phyloP scores from a whole-genome alignment of 2,888 invertebrate species.

The Holacanthella duospinosa region DNA sequence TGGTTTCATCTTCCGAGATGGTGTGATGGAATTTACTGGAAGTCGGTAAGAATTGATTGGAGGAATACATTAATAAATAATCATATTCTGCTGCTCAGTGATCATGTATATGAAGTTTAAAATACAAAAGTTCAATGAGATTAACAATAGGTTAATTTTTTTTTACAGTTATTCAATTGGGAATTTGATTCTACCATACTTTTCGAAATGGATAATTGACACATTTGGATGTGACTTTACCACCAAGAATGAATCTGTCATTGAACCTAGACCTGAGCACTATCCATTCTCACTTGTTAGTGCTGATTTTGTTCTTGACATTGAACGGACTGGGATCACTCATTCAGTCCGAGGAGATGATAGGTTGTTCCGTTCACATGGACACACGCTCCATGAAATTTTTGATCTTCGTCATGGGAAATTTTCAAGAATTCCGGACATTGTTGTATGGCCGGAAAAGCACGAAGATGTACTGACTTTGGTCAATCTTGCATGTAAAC shows the following conservation, averaged over 20 bases:
- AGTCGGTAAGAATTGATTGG: constrained; percentile 53
- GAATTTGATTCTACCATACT: constrained; percentile 59
- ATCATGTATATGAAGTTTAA: no score
- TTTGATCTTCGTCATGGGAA: constrained; percentile 59
- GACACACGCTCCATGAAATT: constrained; percentile 86
- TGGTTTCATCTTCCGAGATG: constrained; percentile 58
- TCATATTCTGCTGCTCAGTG: background rate
- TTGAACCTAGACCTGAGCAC: constrained; percentile 49
- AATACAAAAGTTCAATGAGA: no score
- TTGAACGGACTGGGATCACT: constrained; percentile 49
- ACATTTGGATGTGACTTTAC: constrained; percentile 58
- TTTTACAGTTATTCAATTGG: constrained; percentile 64
- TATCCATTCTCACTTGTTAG: constrained; percentile 49
- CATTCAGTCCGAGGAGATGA: constrained; percentile 68
- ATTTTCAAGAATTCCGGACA: constrained; percentile 76
- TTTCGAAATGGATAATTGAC: constrained; percentile 67
- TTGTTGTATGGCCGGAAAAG: constrained; percentile 68
- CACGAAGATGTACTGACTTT: constrained; percentile 77
- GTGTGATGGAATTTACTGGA: constrained; percentile 69
- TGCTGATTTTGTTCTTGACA: constrained; percentile 49
- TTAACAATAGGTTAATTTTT: no score
- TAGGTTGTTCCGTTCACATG: constrained; percentile 76
- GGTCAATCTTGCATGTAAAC: constrained; percentile 60
- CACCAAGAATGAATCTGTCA: constrained; percentile 44
- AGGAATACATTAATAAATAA: background rate